These are phyloP conservation scores for Anarsia innoxiella DNA, from an alignment of 2,888 invertebrate species.

Conservation along the genomic window DNA sequence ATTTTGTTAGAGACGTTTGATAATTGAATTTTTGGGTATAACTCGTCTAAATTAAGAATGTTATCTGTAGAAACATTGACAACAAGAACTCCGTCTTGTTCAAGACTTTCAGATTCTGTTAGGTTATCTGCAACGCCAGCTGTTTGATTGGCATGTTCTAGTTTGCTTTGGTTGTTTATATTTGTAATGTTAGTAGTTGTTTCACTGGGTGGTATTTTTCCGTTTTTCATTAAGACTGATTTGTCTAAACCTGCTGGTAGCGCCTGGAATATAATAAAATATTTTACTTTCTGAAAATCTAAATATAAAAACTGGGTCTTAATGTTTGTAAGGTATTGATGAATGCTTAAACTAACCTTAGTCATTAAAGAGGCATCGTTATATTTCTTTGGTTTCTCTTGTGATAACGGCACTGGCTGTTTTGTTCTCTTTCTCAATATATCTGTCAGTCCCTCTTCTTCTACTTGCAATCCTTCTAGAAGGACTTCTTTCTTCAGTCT, in stretches of 20 bases:
- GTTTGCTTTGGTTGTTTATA: constrained; percentile 34
- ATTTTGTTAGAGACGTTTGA: constrained; percentile 55
- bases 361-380: constrained; percentile 62
- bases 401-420: constrained; percentile 68
- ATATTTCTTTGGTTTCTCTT: constrained; percentile 66
- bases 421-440: constrained; percentile 82
- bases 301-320: background rate
- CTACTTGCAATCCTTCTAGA: constrained; percentile 86
- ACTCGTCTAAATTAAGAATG: constrained; percentile 62
- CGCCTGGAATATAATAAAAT: constrained; percentile 29
- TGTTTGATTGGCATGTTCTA: constrained; percentile 42
- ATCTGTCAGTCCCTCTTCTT: constrained; percentile 88
- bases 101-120: constrained; percentile 65
- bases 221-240: constrained; percentile 58
- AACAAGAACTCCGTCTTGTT: constrained; percentile 67
- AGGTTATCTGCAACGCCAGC: constrained; percentile 51
- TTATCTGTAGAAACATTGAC: constrained; percentile 65
- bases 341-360: constrained; percentile 38
- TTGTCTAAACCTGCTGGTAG: constrained; percentile 60
- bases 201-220: constrained; percentile 56
- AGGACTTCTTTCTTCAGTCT: constrained; percentile 87
- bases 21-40: constrained; percentile 56
- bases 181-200: constrained; percentile 37
- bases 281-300: no score
- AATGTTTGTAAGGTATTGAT: background rate